Base-by-base conservation (phyloP, 2,113 vertebrate species). In the Ursus arctos region DNA sequence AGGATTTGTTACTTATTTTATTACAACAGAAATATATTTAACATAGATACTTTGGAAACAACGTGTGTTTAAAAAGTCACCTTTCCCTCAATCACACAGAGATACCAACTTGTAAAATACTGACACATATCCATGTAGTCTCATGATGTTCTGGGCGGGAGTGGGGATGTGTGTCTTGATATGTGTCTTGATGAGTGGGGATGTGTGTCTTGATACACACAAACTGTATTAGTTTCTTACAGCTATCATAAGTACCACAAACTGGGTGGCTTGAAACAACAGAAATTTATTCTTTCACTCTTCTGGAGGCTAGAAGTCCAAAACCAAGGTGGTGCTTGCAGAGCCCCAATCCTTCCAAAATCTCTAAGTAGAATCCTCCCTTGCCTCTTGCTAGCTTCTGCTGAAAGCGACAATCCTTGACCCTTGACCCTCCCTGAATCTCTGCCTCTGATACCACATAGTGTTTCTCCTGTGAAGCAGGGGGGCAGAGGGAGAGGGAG, bases 331-430 rank as follows among this genome's bases (percentile, higher is more conserved):
- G 18, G 18, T 36, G 15, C 49, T 71, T 6, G 7, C 19, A 74
- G 13, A 31, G 1, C 11, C 31, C 7, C 2, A 49, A 0, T 72
- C 4, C 10, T n/a, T 83, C 26, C 77, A 47, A 28, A 28, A 0
- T 6, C 13, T 79, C 36, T 65, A 10, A 22, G 10, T 21, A 43
- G 63, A 72, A 26, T 19, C 0, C 22, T 55, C n/a, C 26, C 7
- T 26, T 51, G 18, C 6, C 12, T 47, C 16, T 57, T 81, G 13
- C 7, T 16, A 22, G 31, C 22, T 88, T 15, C 40, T 55, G 22
- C 1, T 26, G 28, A 22, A 28, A 26, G 10, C 0, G 3, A 1
- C 1, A 6, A 6, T 40, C 13, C 5, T 77, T 31, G 40, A 7
- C 55, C 5, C 21, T 43, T 43, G 43, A 43, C 4, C 43, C 43